Percentiles rank a stretch among this genome's conserved stretches.
Evolutionary conservation across 2,888 invertebrate species (phyloP).

Genomic region (Drosophila silvestris): DNA sequence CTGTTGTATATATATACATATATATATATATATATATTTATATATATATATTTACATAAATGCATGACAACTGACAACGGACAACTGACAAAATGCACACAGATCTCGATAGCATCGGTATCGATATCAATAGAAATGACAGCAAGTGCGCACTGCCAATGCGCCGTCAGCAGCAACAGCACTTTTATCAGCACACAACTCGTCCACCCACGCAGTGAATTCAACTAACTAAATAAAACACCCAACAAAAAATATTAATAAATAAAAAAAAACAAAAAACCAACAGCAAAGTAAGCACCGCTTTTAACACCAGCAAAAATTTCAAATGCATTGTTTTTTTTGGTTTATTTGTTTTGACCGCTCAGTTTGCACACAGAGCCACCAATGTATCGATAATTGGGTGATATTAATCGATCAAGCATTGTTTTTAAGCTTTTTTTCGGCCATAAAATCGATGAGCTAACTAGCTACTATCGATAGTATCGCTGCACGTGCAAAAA

Average conservation of each 20-base stretch:
- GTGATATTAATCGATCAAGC: conserved; percentile 35
- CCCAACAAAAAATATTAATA: conserved; percentile 36
- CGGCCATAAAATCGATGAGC: conserved; percentile 23
- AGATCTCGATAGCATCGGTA: conserved; percentile 64
- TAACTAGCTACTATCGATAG: conserved; percentile 52
- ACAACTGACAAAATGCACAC: conserved; percentile 67
- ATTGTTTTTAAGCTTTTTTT: conserved; percentile 10
- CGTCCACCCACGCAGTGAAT: conserved; percentile 78
- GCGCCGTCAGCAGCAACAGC: conserved; percentile 67
- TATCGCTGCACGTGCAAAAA: conserved; percentile 61
- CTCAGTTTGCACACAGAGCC: conserved; percentile 40
- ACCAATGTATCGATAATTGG: conserved; percentile 57
- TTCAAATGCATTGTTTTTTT: conserved; percentile 30
- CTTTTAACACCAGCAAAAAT: conserved; percentile 40
- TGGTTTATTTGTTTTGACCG: conserved; percentile 55
- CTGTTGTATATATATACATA: conserved; percentile 16
- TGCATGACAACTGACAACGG: conserved; percentile 27
- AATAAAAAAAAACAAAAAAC: conserved; percentile 34
- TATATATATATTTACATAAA: not conserved
- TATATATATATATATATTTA: not conserved
- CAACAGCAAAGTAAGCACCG: conserved; percentile 77
- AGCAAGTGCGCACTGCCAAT: conserved; percentile 60
- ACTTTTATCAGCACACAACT: conserved; percentile 73
- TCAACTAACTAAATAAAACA: conserved; percentile 42
- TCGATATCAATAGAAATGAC: conserved; percentile 55